A percentile compares a stretch with the other conserved stretches of the same genome.
Conservation (phyloP, 2,113 vertebrate species). For the Heterocephalus glaber region DNA sequence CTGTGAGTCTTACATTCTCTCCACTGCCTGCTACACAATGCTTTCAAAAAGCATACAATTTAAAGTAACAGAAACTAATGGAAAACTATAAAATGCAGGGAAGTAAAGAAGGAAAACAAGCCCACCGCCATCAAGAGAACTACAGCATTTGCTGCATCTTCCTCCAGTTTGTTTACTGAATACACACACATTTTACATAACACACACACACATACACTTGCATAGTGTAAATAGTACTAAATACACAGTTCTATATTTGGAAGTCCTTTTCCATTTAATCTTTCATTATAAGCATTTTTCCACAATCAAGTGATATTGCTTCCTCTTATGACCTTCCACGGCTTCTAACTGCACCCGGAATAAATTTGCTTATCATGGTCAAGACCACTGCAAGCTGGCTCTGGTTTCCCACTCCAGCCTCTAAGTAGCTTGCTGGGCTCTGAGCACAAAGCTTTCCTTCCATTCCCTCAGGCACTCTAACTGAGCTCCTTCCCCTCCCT, state of each 20-base stretch:
- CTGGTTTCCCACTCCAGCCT: background rate
- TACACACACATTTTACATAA: background rate
- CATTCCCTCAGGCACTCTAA: background rate
- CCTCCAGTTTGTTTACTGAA: background rate
- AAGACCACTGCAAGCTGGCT: background rate
- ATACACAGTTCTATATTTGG: background rate
- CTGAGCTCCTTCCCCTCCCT: background rate
- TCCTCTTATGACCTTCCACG: background rate
- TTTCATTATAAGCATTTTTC: background rate
- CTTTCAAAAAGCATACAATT: background rate
- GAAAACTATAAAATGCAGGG: background rate
- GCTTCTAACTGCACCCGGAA: background rate
- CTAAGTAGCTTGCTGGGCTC: background rate
- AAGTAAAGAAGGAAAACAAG: conserved; percentile 10
- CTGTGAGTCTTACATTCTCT: background rate
- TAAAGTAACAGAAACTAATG: background rate
- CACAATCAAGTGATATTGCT: background rate
- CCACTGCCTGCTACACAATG: background rate
- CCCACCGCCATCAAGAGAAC: background rate
- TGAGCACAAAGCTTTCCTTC: background rate
- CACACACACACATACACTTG: background rate
- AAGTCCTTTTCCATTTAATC: background rate
- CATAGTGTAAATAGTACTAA: background rate
- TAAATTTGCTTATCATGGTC: background rate
- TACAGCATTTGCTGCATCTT: background rate